Conservation (phyloP, 2,113 vertebrate species). For the Cynoglossus semilaevis region DNA sequence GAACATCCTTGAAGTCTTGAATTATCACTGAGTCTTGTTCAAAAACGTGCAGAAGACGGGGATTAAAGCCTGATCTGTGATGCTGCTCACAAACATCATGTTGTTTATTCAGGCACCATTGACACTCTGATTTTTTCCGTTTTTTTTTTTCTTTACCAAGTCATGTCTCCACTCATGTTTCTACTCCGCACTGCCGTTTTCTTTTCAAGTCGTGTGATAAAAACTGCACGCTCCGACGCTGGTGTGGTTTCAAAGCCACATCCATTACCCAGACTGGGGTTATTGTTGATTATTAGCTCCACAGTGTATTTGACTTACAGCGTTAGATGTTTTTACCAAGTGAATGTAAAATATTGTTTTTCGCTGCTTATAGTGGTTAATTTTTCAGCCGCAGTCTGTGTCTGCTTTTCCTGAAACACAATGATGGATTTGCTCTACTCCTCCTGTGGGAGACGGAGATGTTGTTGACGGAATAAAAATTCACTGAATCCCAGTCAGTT, state of each 20-base stretch:
- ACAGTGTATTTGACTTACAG: slow-evolving; percentile 50
- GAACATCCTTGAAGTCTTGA: slow-evolving; percentile 28
- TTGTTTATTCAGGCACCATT: slow-evolving; percentile 55
- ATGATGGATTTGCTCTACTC: slow-evolving; percentile 31
- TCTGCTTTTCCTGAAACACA: slow-evolving; percentile 26
- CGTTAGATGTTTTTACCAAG: slow-evolving; percentile 31
- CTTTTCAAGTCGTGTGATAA: slow-evolving; percentile 38
- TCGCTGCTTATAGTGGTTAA: slow-evolving; percentile 32
- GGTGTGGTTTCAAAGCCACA: slow-evolving; percentile 52
- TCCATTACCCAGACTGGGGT: slow-evolving; percentile 58
- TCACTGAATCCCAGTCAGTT: slow-evolving; percentile 39
- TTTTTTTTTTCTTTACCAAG: slow-evolving; percentile 37
- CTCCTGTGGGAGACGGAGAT: slow-evolving; percentile 28
- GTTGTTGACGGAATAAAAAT: slow-evolving; percentile 36
- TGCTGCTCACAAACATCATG: slow-evolving; percentile 35
- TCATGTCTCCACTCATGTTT: no score
- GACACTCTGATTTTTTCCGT: slow-evolving; percentile 53
- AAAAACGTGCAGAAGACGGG: slow-evolving; percentile 3
- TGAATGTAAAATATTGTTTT: slow-evolving; percentile 26
- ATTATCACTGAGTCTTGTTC: slow-evolving; percentile 13
- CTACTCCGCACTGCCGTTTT: no score
- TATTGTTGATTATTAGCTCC: slow-evolving; percentile 54
- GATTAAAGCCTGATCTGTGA: slow-evolving; percentile 35
- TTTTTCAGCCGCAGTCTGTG: slow-evolving; percentile 21
- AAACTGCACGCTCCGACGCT: slow-evolving; percentile 58